Base-by-base conservation (phyloP, 2,888 invertebrate species). In the Meta bourneti region DNA sequence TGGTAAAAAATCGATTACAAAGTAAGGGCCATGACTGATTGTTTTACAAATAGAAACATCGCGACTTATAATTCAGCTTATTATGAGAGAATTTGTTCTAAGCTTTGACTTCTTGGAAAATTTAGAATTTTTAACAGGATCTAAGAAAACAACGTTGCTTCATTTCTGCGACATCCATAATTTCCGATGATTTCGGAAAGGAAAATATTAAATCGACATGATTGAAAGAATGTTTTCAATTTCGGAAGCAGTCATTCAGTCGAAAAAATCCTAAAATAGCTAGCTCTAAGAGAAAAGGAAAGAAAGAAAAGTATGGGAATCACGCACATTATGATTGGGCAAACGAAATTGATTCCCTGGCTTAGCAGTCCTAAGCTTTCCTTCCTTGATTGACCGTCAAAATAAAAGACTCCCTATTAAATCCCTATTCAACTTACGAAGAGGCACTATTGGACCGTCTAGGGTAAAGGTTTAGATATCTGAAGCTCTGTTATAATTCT, bases 191-290 rank as follows among this genome's bases (percentile, higher is more conserved):
- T 78, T 20, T 20, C n/a, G 49, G 19, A 84, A 54, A 70, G n/a
- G 72, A 54, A 61, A 48, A 75, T 74, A 75, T 54, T 84, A 84
- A 61, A 13, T 84, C 13, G 13, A 75, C 34, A 52, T 48, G 84
- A 75, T 75, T 61, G 54, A 84, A 61, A 75, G 75, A 84, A 84
- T 84, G 34, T 84, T 74, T 84, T 84, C 84, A 75, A 84, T 75
- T 84, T 84, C 13, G 54, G 19, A 11, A 84, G 74, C 72, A 54
- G 54, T 84, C 84, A 54, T 34, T 84, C 61, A 52, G 9, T 61
- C 48, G 75, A 84, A 19, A 71, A 77, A 84, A 61, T 48, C 75
- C 16, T 8, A 34, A 84, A 75, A 52, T 61, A 84, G 48, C 54
- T 61, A 84, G 48, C 54, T 61, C 20, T 34, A 74, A 84, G 71